These are phyloP conservation scores for Xerus inauris DNA, from an alignment of 2,113 vertebrate genomes.

Conservation along the genomic window DNA sequence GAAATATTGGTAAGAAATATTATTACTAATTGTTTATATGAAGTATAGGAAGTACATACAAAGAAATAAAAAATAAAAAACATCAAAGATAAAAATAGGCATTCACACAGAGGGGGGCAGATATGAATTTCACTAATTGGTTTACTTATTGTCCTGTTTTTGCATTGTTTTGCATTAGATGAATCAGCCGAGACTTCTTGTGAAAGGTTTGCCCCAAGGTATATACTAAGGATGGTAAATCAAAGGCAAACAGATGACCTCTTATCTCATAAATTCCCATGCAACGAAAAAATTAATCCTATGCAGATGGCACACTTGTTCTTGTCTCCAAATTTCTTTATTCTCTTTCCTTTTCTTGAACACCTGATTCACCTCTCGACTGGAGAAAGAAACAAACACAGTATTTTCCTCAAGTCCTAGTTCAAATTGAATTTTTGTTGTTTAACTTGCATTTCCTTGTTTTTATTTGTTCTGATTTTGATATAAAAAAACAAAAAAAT, in stretches of 20 bases:
- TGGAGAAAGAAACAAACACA: background rate
- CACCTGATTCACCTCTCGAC: background rate
- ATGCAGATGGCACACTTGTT: background rate
- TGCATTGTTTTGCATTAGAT: slow-evolving; percentile 24
- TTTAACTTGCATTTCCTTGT: background rate
- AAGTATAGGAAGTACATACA: background rate
- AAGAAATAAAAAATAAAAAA: background rate
- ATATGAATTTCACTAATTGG: background rate
- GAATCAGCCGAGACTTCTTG: background rate
- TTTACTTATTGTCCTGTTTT: background rate
- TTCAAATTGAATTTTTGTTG: slow-evolving; percentile 3
- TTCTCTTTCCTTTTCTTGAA: background rate
- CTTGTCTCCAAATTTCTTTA: background rate
- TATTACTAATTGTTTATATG: background rate
- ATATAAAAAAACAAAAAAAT: too few relatives aligned
- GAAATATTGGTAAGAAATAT: slow-evolving; percentile 10
- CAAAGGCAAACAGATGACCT: background rate
- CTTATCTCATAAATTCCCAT: background rate
- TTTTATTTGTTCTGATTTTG: slow-evolving; percentile 2
- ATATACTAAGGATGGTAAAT: slow-evolving; percentile 35
- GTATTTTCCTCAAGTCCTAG: background rate
- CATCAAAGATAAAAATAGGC: background rate
- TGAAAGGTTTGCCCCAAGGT: background rate
- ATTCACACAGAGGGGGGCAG: background rate
- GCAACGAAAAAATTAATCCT: slow-evolving; percentile 37